Evolutionary conservation across 2,797 vertebrate species (phyloP).

Genomic region (Smutsia gigantea): DNA sequence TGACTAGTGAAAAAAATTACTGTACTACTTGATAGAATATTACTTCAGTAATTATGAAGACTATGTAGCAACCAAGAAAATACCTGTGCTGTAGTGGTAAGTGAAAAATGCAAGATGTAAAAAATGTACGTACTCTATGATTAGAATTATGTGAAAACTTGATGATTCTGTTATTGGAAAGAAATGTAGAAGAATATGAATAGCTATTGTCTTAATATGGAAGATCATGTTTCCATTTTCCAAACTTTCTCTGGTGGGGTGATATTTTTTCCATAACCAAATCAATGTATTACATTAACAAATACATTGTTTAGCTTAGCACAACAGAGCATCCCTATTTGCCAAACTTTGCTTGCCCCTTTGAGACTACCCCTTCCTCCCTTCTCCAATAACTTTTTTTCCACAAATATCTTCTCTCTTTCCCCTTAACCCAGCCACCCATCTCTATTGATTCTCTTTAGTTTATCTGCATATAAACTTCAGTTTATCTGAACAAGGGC

Average conservation of each 20-base stretch:
- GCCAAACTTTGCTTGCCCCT: too few relatives aligned
- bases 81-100: background rate
- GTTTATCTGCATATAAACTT: background rate
- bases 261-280: background rate
- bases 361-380: background rate
- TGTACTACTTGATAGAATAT: background rate
- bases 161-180: background rate
- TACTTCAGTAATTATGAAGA: background rate
- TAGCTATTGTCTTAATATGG: background rate
- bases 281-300: background rate
- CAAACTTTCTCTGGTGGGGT: background rate
- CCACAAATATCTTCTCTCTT: background rate
- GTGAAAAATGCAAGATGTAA: background rate
- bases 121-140: background rate
- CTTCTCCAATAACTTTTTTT: background rate
- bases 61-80: background rate
- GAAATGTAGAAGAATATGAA: background rate
- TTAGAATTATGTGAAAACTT: background rate
- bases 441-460: background rate
- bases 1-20: background rate
- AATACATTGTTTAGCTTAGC: background rate
- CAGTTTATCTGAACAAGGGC: background rate
- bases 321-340: rapidly evolving
- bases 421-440: background rate
- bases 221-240: background rate